Evolutionary conservation across 2,113 vertebrate genomes (phyloP).

Genomic region (Salvelinus sp.): DNA sequence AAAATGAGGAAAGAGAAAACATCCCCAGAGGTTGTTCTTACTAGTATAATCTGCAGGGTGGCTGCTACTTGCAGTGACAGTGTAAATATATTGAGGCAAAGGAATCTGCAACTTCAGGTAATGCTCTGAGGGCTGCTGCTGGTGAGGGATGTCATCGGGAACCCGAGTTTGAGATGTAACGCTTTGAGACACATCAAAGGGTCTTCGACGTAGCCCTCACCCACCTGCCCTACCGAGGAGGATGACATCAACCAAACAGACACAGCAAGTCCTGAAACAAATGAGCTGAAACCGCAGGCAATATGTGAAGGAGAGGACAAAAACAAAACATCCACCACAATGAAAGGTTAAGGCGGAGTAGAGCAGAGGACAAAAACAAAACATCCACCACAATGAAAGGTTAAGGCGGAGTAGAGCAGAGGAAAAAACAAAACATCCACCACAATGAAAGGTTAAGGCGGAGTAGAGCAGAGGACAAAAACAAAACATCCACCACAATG

Average conservation of each 20-base stretch:
- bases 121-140: conserved; percentile 1
- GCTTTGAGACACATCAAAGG: conserved; percentile 28
- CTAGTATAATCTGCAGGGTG: conserved; percentile 20
- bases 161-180: conserved; percentile 16
- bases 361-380: too few species aligned
- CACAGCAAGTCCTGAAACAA: conserved; percentile 3
- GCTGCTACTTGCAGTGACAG: conserved; percentile 27
- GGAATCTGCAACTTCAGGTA: conserved; percentile 19
- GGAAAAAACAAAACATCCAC: too few species aligned
- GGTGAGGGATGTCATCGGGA: conserved; percentile 21
- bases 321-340: background rate
- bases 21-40: conserved; percentile 22
- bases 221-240: background rate
- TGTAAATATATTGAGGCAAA: conserved; percentile 31
- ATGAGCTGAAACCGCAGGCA: background rate
- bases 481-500: too few species aligned
- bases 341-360: too few species aligned
- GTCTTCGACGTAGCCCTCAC: conserved; percentile 1
- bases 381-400: too few species aligned
- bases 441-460: too few species aligned
- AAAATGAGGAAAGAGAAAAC: conserved; percentile 23
- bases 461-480: too few species aligned
- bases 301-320: background rate
- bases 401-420: too few species aligned
- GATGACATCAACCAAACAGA: conserved; percentile 5